These are phyloP conservation scores for Ictalurus punctatus DNA, from an alignment of 2,113 vertebrate species.

Conservation along the genomic window DNA sequence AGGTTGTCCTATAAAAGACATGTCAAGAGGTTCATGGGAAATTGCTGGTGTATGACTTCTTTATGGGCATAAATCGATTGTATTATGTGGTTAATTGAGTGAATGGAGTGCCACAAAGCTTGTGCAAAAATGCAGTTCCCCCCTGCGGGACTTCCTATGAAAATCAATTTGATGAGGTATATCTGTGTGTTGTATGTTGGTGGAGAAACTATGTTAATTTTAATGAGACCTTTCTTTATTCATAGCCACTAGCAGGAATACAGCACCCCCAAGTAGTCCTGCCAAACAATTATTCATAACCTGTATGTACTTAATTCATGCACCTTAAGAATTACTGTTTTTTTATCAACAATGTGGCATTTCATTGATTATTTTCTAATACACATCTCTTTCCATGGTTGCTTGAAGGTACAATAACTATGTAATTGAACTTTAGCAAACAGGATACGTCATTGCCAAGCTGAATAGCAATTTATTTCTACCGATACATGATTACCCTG, in stretches of 20 bases:
- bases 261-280: not conserved
- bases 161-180: conserved; percentile 59
- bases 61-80: conserved; percentile 56
- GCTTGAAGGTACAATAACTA: conserved; percentile 21
- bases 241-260: conserved; percentile 23
- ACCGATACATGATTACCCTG: conserved; percentile 1
- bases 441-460: conserved; percentile 6
- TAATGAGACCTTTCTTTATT: conserved; percentile 42
- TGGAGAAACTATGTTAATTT: conserved; percentile 48
- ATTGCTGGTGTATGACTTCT: conserved; percentile 54
- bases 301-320: not conserved
- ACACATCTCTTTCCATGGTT: not conserved
- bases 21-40: conserved; percentile 50
- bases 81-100: conserved; percentile 63
- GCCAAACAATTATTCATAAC: conserved; percentile 2
- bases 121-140: conserved; percentile 49
- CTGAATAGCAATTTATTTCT: conserved; percentile 3
- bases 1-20: conserved; percentile 48
- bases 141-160: conserved; percentile 55
- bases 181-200: conserved; percentile 38
- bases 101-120: conserved; percentile 53
- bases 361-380: conserved; percentile 9
- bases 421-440: conserved; percentile 15
- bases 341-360: conserved; percentile 1
- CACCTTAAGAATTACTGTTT: not conserved